These are phyloP conservation scores for Laticauda laticaudata DNA, from an alignment of 2,113 vertebrate genomes.

Conservation along the genomic window DNA sequence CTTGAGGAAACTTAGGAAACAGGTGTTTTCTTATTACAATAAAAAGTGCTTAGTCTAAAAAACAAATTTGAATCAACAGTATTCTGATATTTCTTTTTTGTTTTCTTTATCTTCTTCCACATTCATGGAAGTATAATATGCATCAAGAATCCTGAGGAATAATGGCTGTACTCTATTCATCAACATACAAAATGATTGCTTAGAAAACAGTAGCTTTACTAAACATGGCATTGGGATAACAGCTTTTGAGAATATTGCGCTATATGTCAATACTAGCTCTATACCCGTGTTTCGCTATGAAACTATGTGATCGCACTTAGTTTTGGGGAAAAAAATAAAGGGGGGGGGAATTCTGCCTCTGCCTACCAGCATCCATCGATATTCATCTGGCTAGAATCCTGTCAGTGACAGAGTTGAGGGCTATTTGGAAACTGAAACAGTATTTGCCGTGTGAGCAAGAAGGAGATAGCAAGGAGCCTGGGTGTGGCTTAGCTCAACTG, in stretches of 20 bases:
- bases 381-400: too few relatives aligned
- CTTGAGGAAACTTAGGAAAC: neutral
- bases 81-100: neutral
- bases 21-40: neutral
- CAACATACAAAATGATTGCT: neutral
- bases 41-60: neutral
- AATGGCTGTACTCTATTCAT: neutral
- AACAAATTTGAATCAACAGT: neutral
- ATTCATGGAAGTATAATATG: neutral
- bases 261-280: neutral
- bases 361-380: too few relatives aligned
- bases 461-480: too few relatives aligned
- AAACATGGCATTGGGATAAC: neutral
- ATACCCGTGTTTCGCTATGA: too few relatives aligned
- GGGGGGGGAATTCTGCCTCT: too few relatives aligned
- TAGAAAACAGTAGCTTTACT: neutral
- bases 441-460: too few relatives aligned
- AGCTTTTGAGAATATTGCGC: neutral
- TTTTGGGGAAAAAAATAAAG: too few relatives aligned
- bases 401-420: too few relatives aligned
- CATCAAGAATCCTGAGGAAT: neutral
- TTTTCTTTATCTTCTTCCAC: neutral
- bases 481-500: too few relatives aligned
- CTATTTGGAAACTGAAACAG: too few relatives aligned
- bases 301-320: too few relatives aligned